Base-by-base conservation (phyloP, 2,113 vertebrate genomes). In the Elanus axillaris region DNA sequence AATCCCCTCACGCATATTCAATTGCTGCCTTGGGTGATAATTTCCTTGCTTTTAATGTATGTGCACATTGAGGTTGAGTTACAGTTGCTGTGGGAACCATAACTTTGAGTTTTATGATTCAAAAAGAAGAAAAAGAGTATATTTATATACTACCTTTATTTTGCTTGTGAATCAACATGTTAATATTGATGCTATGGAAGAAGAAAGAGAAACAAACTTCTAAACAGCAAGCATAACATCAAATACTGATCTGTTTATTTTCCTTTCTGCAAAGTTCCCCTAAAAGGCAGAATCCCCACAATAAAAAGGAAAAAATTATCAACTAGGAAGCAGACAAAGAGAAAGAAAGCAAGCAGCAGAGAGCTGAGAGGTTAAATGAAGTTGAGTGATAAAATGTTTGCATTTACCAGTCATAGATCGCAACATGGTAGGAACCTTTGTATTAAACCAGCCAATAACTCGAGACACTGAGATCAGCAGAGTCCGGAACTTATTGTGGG, bases 31-130 rank as follows among this genome's bases (percentile, higher is more conserved):
- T 94, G 85, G 59, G 82, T 84, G 79, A 75, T 96, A 66, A 89
- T 94, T 94, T 94, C 71, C 91, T 67, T 71, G 68, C 66, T 63
- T 93, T 66, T 94, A 96, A 96, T 86, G 74, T 66, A 93, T 90
- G 34, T 85, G 93, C 71, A 92, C 90, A 90, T 81, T 90, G 85
- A 74, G 45, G 60, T 40, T 93, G 95, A 94, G 68, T 90, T 96
- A 95, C 58, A 59, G 94, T 93, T 97, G 95, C 92, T 96, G 84
- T 95, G 94, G 94, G 96, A 96, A 94, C 94, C 68, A 82, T 93
- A 95, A 94, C 94, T 96, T 95, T 64, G 79, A 83, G 43, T 27
- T 94, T 94, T 79, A 82, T 84, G 47, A 75, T 88, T 94, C 86
- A 94, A 94, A 93, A 92, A 64, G 60, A 74, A 88, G 67, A 86